Base-by-base conservation (phyloP, 2,113 vertebrate genomes). In the Hystrix brachyura region DNA sequence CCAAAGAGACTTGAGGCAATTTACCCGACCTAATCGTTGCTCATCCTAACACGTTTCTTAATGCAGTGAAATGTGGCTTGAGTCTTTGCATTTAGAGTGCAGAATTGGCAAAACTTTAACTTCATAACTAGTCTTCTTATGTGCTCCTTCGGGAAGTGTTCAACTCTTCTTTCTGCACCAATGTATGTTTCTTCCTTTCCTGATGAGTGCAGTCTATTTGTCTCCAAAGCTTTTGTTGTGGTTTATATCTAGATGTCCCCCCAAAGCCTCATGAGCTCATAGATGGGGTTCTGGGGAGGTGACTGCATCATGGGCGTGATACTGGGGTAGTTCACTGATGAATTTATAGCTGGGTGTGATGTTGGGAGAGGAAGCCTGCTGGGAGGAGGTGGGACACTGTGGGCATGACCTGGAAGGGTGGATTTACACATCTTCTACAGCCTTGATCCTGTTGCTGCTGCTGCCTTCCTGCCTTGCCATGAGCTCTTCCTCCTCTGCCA, bases 1-100 rank as follows among this genome's bases (percentile, higher is more conserved):
- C 38, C 83, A 51, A 91, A 78, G 59, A 95, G 27, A 88, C 46
- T 38, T 10, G 32, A 95, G 38, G 59, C 19, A 46, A 69, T n/a
- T 87, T 81, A 32, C 9, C 34, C 76, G 85, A 46, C 29, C 43
- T 82, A 93, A 86, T 93, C 80, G 57, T 90, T 62, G 23, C 83
- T 87, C 91, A 87, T 76, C 23, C 55, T 84, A 59, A 82, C 43
- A 69, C 32, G 67, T 94, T 90, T 87, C 72, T 67, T 85, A 82
- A 74, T 34, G 34, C 25, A 13, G 55, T 67, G 65, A 64, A 65
- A 82, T 82, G 69, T 53, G 79, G 12, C 78, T 82, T 83, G 48
- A 93, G 5, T 60, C 43, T 83, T 83, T 65, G 59, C 55, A 62
- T 86, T 86, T 46, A 89, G 29, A 60, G 17, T 11, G 38, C 38